phyloP scores from a whole-genome alignment of 2,113 vertebrate genomes.

The Vanacampus margaritifer region DNA sequence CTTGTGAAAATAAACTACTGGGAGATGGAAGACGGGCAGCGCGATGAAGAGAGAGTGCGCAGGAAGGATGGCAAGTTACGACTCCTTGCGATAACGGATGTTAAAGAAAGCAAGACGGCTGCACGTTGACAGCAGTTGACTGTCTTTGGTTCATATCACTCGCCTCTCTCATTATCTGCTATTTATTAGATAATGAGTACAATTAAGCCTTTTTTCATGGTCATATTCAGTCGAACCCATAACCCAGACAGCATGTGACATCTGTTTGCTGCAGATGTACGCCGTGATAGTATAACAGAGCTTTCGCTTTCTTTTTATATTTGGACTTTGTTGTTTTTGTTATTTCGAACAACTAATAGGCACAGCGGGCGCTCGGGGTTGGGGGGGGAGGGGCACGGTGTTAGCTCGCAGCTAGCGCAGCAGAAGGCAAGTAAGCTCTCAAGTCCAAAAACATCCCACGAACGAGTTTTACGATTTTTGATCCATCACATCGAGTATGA shows the following conservation, averaged over 20 bases:
- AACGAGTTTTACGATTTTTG: no score
- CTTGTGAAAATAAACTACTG: slow-evolving; percentile 28
- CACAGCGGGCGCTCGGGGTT: slow-evolving; percentile 10
- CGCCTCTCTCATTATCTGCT: slow-evolving; percentile 26
- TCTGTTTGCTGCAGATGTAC: slow-evolving; percentile 3
- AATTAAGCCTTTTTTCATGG: slow-evolving; percentile 26
- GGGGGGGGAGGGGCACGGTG: slow-evolving; percentile 12
- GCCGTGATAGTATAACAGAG: background rate
- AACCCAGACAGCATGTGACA: slow-evolving; percentile 6
- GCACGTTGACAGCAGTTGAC: slow-evolving; percentile 19
- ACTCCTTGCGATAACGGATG: slow-evolving; percentile 21
- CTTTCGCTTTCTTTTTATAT: slow-evolving; percentile 10
- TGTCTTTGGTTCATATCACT: background rate
- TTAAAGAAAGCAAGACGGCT: slow-evolving; percentile 32
- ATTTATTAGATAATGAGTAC: slow-evolving; percentile 21
- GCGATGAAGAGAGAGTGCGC: slow-evolving; percentile 1
- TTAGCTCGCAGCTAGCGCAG: slow-evolving; percentile 11
- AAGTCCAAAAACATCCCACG: background rate
- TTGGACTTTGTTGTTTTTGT: background rate
- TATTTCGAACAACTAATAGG: slow-evolving; percentile 3
- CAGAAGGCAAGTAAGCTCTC: slow-evolving; percentile 14
- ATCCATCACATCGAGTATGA: no score
- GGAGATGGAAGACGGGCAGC: slow-evolving; percentile 9
- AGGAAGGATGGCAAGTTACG: slow-evolving; percentile 9
- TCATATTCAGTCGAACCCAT: slow-evolving; percentile 2